Evolutionary conservation across 2,888 invertebrate genomes (phyloP), one percentile per base, ranked within the genome.

Genomic region (Allophyes oxyacanthae): DNA sequence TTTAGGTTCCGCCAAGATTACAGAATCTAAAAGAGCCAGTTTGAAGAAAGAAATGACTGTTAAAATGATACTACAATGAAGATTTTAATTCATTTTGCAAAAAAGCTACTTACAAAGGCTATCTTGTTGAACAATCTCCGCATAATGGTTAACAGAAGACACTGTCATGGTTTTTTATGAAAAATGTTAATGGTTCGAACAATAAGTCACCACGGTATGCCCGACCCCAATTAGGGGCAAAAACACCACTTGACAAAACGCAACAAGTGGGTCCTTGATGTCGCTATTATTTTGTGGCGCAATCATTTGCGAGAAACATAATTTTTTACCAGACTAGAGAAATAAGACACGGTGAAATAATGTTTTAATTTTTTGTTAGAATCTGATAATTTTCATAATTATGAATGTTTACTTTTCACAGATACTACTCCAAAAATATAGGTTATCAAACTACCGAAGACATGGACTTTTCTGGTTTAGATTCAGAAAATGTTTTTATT

Each of bases 221-320:
- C 13, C 52, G 69, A 62, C 74, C 61, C 74, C 67, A 77, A 75
- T 71, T 72, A 67, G 68, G 13, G 41, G 65, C 48, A 76, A 80
- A 78, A 78, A 76, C 69, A 56, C 51, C 70, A 77, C 72, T 80
- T 57, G 56, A 72, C 53, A 51, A 68, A 74, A 73, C 61, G 75
- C 70, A 74, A 75, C 76, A 79, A 79, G 78, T 81, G 73, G 67
- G 45, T 54, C 49, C 58, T 68, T 52, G 44, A 59, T 51, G 41
- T 59, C 26, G 40, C 30, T 48, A 64, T 70, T 72, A 62, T 56
- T 55, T 15, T 44, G 26, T 44, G 36, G 9, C 32, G 32, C 36
- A 49, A 64, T 54, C 46, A 42, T 69, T 54, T 46, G 52, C 55
- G 51, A 32, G 36, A 53, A 53, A 10, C 5, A 10, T 26, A 3